A percentile compares a stretch with the other conserved stretches of the same genome.
phyloP scores from a whole-genome alignment of 2,797 vertebrate species.

The Diplodus sargus region DNA sequence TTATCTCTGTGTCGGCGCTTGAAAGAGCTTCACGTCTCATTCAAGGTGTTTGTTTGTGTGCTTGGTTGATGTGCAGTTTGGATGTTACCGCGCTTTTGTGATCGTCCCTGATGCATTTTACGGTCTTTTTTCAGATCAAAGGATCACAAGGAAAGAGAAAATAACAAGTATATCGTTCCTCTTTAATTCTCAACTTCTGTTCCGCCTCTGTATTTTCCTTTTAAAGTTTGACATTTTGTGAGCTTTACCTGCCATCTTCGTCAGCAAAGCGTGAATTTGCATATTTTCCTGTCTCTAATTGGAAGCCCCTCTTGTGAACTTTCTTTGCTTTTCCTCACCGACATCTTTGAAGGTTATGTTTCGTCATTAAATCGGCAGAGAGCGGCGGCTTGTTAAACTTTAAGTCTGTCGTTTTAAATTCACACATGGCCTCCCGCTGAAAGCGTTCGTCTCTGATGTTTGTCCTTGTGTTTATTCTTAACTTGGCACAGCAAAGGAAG shows the following conservation, averaged over 20 bases:
- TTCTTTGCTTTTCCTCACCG: constrained; percentile 9
- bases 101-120: not conserved
- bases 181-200: not conserved
- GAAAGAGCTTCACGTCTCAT: not conserved
- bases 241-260: constrained; percentile 2
- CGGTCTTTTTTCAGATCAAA: constrained; percentile 27
- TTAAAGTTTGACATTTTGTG: constrained; percentile 5
- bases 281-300: constrained; percentile 26
- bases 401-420: constrained; percentile 7
- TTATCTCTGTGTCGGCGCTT: constrained; percentile 12
- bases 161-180: not conserved
- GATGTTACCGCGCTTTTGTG: not conserved
- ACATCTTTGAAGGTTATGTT: constrained; percentile 28
- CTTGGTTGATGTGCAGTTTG: constrained; percentile 18
- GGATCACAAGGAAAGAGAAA: constrained; percentile 4
- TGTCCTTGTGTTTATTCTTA: constrained; percentile 40
- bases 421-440: constrained; percentile 1
- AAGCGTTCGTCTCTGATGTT: constrained; percentile 42
- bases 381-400: constrained; percentile 9
- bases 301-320: constrained; percentile 11
- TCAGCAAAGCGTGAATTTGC: constrained; percentile 12
- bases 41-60: constrained; percentile 4
- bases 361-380: constrained; percentile 7
- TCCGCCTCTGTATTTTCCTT: not conserved
- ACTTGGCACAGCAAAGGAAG: constrained; percentile 79